These are phyloP conservation scores for Macrostomum lignano DNA, from an alignment of 1,140 invertebrate species.

Conservation along the genomic window DNA sequence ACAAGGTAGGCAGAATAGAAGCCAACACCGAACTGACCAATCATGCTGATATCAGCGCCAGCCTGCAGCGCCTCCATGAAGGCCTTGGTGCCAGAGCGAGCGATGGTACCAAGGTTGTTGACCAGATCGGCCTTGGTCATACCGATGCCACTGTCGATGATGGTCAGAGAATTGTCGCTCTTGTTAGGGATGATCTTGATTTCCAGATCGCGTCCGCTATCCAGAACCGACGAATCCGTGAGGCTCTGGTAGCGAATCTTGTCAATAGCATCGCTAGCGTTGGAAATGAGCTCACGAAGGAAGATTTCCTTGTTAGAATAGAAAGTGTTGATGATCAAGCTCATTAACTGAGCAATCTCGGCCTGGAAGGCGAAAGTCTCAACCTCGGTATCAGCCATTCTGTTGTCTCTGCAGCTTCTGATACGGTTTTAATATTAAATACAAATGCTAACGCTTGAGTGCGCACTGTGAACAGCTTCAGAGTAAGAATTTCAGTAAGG, in stretches of 20 bases:
- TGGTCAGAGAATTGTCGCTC: slow-evolving; percentile 52
- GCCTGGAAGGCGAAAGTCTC: slow-evolving; percentile 54
- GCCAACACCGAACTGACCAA: slow-evolving; percentile 85
- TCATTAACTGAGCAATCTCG: slow-evolving; percentile 74
- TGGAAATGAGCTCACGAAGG: slow-evolving; percentile 71
- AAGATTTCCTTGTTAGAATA: slow-evolving; percentile 99
- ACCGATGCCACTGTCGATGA: slow-evolving; percentile 71
- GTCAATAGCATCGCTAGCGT: slow-evolving; percentile 48
- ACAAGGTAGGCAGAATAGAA: slow-evolving; percentile 91
- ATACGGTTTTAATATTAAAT: too few relatives aligned
- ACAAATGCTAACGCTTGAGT: too few relatives aligned
- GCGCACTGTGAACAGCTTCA: too few relatives aligned
- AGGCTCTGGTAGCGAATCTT: slow-evolving; percentile 53
- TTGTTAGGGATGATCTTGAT: slow-evolving; percentile 73
- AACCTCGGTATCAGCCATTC: too few relatives aligned
- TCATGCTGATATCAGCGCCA: slow-evolving; percentile 79
- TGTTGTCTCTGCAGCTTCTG: too few relatives aligned
- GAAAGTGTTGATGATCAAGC: slow-evolving; percentile 95
- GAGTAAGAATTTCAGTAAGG: too few relatives aligned
- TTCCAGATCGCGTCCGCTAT: slow-evolving; percentile 33
- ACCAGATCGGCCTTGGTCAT: slow-evolving; percentile 85
- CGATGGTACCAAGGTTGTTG: slow-evolving; percentile 78
- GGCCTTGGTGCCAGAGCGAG: slow-evolving; percentile 74
- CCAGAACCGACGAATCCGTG: slow-evolving; percentile 41
- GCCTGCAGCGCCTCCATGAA: slow-evolving; percentile 66